Base-by-base conservation (phyloP, 2,113 vertebrate species). In the Acrocephalus kingi region DNA sequence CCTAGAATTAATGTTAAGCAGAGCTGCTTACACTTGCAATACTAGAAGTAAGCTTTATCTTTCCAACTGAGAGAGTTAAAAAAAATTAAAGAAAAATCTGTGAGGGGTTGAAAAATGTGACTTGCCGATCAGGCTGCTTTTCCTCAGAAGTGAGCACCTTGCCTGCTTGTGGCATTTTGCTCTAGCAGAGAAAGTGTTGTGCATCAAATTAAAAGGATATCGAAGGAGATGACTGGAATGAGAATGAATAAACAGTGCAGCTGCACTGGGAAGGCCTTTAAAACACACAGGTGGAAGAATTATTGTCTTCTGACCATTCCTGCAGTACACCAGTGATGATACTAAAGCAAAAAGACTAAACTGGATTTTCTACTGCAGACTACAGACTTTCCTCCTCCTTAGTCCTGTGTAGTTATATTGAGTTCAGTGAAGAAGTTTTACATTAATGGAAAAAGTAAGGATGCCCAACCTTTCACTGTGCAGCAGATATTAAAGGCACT, bases 151-250 rank as follows among this genome's bases (percentile, higher is more conserved):
- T 3, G 9, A 85, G 63, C n/a, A 94, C 89, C 87, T 91, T 94
- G 71, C 59, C 59, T 81, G 37, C 84, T 87, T 43, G 74, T 91
- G 87, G 58, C 78, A 89, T 89, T 91, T 93, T 93, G 62, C 55
- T 87, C 35, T 74, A 66, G 75, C 75, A 86, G 75, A 54, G 81
- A 68, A 79, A 16, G 71, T 77, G 75, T 63, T 1, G 0, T 74
- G 82, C 82, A 96, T 85, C 59, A 93, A 94, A 93, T 91, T 95
- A 88, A 85, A 84, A 80, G 75, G 73, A 67, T 77, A 55, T 28
- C 0, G 2, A 64, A 91, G 43, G 35, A 73, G 59, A 55, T 76
- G 73, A 55, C 9, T 86, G 35, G 87, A 91, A 96, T 93, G 30
- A 96, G 82, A 94, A 95, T 76, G 67, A 94, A 76, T 55, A 87